A percentile compares a stretch with the other conserved stretches of the same genome.
Conservation (phyloP, 1,140 invertebrate genomes). For the Bathynomus jamesi region DNA sequence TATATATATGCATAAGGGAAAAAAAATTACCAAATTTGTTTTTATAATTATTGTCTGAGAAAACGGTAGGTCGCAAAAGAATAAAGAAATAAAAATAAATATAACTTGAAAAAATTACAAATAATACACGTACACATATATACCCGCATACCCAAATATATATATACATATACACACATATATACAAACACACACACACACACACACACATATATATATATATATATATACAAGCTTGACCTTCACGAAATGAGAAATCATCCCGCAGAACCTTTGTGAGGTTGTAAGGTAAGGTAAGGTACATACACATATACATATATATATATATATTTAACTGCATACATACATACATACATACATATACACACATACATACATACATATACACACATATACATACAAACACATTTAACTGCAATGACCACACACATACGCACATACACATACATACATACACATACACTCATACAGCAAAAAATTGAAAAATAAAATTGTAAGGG, state of each 20-base stretch:
- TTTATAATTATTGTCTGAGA: too few species aligned
- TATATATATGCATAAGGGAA: too few species aligned
- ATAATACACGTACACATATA: background rate
- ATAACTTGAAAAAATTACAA: too few species aligned
- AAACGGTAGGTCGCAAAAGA: too few species aligned
- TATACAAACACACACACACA: background rate
- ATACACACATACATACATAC: slow-evolving; percentile 10
- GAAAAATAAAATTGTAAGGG: too few species aligned
- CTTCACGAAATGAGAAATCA: too few species aligned
- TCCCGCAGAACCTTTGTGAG: too few species aligned
- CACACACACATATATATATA: background rate
- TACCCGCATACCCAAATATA: background rate
- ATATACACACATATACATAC: slow-evolving; percentile 11
- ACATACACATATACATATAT: background rate
- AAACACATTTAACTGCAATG: slow-evolving; percentile 5
- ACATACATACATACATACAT: slow-evolving; percentile 3
- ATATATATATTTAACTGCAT: background rate
- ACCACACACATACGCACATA: slow-evolving; percentile 10
- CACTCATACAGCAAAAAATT: too few species aligned
- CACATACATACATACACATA: slow-evolving; percentile 6
- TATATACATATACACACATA: background rate
- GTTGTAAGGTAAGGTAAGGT: too few species aligned
- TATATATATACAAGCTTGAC: too few species aligned
- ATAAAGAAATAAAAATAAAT: too few species aligned
- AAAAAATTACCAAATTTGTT: too few species aligned